phyloP scores from a whole-genome alignment of 2,888 invertebrate species.

The Noctua comes region DNA sequence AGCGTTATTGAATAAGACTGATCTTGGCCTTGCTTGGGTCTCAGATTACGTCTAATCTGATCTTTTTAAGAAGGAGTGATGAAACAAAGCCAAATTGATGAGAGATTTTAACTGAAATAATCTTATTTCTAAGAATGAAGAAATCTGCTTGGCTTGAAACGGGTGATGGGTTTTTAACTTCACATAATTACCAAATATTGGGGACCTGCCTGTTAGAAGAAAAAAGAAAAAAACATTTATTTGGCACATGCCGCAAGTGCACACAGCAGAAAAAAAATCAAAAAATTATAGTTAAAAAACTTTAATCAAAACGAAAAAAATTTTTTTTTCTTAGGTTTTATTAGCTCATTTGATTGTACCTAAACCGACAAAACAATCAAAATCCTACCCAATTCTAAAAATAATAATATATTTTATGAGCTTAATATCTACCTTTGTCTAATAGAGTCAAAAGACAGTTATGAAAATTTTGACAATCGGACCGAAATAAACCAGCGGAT shows the following conservation, averaged over 20 bases:
- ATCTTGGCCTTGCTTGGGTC: not conserved
- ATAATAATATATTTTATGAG: constrained; percentile 6
- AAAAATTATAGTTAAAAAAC: too few relatives aligned
- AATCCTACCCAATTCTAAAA: not conserved
- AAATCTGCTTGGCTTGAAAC: not conserved
- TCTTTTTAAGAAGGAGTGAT: constrained; percentile 1
- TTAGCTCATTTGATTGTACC: not conserved
- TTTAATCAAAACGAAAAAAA: too few relatives aligned
- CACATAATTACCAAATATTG: not conserved
- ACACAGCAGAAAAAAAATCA: too few relatives aligned
- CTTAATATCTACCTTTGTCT: not conserved
- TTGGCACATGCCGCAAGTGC: too few relatives aligned
- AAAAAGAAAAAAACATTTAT: too few relatives aligned
- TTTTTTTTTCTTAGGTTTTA: too few relatives aligned
- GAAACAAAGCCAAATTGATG: not conserved
- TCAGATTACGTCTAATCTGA: not conserved
- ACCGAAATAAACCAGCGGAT: constrained; percentile 16
- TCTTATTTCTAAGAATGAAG: not conserved
- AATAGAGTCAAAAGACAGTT: constrained; percentile 14
- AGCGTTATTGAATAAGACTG: constrained; percentile 5
- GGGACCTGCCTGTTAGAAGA: too few relatives aligned
- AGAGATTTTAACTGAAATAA: not conserved
- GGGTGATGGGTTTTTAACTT: not conserved
- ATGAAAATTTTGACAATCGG: constrained; percentile 13
- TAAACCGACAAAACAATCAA: not conserved